phyloP scores from a whole-genome alignment of 37 sponge, comb jelly and placozoan species.

The Bolinopsis microptera region DNA sequence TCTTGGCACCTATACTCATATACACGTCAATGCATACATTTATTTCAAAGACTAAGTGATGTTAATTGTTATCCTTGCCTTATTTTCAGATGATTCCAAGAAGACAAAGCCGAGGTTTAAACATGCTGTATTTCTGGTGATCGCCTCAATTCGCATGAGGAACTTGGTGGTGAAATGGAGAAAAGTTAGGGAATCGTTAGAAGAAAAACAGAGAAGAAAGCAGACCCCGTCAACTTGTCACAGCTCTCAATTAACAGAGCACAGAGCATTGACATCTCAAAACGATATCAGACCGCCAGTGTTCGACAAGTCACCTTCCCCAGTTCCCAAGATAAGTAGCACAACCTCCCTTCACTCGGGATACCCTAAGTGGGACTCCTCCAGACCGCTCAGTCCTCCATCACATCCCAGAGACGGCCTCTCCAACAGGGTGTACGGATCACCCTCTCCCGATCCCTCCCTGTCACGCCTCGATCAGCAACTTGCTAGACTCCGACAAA shows the following conservation, averaged over 20 bases:
- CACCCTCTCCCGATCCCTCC: conserved; percentile 61
- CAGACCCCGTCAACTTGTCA: neutral
- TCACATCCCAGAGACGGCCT: conserved; percentile 22
- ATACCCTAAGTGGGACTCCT: conserved; percentile 28
- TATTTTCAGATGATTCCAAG: conserved; percentile 7
- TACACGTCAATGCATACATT: too few relatives aligned
- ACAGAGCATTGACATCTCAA: neutral
- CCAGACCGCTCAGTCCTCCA: conserved; percentile 48
- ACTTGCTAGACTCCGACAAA: conserved; percentile 8
- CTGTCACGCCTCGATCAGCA: conserved; percentile 59
- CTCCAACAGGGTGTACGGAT: conserved; percentile 18
- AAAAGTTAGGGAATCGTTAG: conserved; percentile 10
- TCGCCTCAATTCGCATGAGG: neutral
- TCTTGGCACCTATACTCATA: too few relatives aligned
- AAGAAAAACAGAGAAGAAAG: conserved; percentile 26
- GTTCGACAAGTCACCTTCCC: neutral
- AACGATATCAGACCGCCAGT: neutral
- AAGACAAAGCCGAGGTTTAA: neutral
- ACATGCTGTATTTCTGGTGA: neutral
- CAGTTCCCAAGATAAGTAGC: neutral
- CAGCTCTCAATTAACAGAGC: neutral
- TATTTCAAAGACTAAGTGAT: too few relatives aligned
- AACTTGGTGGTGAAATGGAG: conserved; percentile 1
- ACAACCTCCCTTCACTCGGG: conserved; percentile 7
- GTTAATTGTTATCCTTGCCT: too few relatives aligned